Base-by-base conservation (phyloP, 2,797 vertebrate species). In the Phrynocephalus vlangalii region DNA sequence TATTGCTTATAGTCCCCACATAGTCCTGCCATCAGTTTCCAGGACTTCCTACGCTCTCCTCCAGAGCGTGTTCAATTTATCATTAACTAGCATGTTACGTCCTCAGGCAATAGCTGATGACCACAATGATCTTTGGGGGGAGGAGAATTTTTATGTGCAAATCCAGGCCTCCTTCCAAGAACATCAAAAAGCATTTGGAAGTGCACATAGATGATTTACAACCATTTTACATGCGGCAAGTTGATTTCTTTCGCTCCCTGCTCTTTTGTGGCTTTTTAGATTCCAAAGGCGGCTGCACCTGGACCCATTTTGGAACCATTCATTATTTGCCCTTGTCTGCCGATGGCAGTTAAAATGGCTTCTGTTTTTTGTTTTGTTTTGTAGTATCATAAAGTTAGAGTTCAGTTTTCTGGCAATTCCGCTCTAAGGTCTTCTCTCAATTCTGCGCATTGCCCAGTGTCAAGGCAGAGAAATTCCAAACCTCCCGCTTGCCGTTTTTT, bases 311-410 rank as follows among this genome's bases (percentile, higher is more conserved):
- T 44, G 70, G 83, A 92, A 78, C 88, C 38, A 84, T 87, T 52
- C 84, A 38, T 90, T 89, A 87, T 73, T n/a, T 79, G 75, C 72
- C 67, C 71, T 63, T 88, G 86, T 83, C 38, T 81, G 87, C 85
- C 81, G 68, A 89, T 87, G 83, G 82, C 83, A 88, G 93, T 91
- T 91, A 92, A 94, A 86, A 92, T 90, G 87, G 90, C 89, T 89
- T 79, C 76, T 26, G 0, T 20, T 3, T 75, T 68, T n/a, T 3
- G 56, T 86, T 91, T 88, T 82, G 86, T 81, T 50, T 1, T 2
- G 1, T 38, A 84, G 24, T 56, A 85, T 87, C 84, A 71, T 90
- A 87, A 94, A 93, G 73, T n/a, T 48, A 83, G 80, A 75, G 77
- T 86, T 67, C 88, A 85, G 50, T 82, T 82, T 82, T n/a, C 78